Evolutionary conservation across 2,797 vertebrate genomes (phyloP), one percentile per base, ranked within the genome.

Genomic region (Anguilla megastoma): DNA sequence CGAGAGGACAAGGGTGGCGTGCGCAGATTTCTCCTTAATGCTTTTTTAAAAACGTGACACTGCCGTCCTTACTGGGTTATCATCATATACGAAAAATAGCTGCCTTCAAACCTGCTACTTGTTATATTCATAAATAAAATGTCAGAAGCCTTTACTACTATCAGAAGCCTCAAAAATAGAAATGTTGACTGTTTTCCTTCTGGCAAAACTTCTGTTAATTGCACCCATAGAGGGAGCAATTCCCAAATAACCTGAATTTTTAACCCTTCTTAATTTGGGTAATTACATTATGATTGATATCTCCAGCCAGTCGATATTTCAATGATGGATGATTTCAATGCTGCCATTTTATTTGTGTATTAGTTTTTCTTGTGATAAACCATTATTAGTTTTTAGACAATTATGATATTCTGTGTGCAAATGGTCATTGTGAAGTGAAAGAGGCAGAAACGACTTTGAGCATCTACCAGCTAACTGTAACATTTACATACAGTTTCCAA

Each of bases 1-100:
- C 95, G 95, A 94, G 94, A 95, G 92, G 92, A 94, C 92, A 91
- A 91, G 92, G 88, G 90, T 91, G 90, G 45, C 89, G 86, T 84
- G 41, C 6, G 85, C 89, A 45, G 87, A 90, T 80, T 41, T n/a
- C 24, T 58, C 1, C 58, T 50, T 82, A 85, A 87, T 87, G 79
- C 24, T 7, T 90, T 89, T 85, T 90, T 85, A 71, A 90, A 71
- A 90, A 88, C 86, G 79, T 0, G 80, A 86, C 86, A 80, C 86
- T 52, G 85, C 85, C 69, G 30, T 91, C 74, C 80, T 92, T 89
- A 90, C 86, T 90, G 88, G 86, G 50, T 91, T 87, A 56, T 14
- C 80, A 18, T 87, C 90, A 48, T 88, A 89, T 87, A 87, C 33
- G 3, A 60, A 87, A 79, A 79, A 86, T 88, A 66, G 85, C 85